Conservation (phyloP, 2,797 vertebrate species). For the Sebastes cheni region DNA sequence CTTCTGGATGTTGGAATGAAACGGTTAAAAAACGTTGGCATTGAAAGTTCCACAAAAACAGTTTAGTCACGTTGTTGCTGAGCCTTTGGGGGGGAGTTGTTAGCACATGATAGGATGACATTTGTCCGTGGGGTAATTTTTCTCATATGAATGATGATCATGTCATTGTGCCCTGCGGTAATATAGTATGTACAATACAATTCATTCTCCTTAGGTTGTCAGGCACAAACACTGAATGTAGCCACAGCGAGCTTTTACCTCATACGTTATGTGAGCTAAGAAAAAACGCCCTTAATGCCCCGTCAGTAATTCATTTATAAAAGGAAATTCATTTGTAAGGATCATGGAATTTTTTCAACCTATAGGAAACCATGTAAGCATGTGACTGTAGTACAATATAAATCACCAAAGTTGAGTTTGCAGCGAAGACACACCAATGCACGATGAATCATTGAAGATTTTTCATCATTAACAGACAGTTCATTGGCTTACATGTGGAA, state of each 20-base stretch:
- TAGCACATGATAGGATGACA: neutral
- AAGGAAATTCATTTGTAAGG: neutral
- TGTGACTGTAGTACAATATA: neutral
- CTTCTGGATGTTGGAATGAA: neutral
- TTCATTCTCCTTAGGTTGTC: neutral
- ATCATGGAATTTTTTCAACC: neutral
- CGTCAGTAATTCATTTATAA: constrained; percentile 1
- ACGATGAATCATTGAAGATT: neutral
- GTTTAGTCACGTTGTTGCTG: neutral
- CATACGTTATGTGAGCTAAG: neutral
- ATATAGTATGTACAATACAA: neutral
- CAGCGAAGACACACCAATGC: neutral
- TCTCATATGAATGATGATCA: neutral
- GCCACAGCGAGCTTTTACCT: neutral
- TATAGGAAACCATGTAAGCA: neutral
- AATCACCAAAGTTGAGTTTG: neutral
- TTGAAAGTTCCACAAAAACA: neutral
- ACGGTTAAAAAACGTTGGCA: neutral
- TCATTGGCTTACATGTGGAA: neutral
- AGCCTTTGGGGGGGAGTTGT: neutral
- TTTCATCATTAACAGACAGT: constrained; percentile 2
- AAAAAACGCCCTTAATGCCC: neutral
- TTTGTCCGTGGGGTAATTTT: constrained; percentile 17
- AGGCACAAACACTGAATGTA: neutral
- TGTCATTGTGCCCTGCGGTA: neutral